phyloP scores from a whole-genome alignment of 1,140 invertebrate genomes.

The Luehdorfia chinensis region DNA sequence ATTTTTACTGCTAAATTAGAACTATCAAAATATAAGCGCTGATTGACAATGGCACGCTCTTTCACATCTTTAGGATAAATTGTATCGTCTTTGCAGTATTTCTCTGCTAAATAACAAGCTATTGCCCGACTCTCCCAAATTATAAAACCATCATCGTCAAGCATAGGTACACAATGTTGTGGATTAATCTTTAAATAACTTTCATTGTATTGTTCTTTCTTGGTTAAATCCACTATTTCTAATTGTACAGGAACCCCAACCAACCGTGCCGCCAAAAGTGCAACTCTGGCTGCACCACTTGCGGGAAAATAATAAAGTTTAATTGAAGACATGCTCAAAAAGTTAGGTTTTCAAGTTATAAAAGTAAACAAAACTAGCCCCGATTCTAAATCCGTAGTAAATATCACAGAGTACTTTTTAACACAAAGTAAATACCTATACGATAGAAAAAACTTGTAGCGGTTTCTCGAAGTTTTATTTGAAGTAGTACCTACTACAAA shows the following conservation, averaged over 20 bases:
- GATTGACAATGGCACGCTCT: conserved; percentile 78
- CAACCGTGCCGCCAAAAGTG: conserved; percentile 80
- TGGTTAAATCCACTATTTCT: conserved; percentile 77
- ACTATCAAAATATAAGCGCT: conserved; percentile 81
- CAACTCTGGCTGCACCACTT: conserved; percentile 83
- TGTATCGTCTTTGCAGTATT: conserved; percentile 79
- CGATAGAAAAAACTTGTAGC: too few species aligned
- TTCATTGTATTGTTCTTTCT: conserved; percentile 80
- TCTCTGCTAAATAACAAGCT: conserved; percentile 79
- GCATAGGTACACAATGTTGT: conserved; percentile 80
- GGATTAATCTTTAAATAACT: conserved; percentile 83
- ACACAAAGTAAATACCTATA: too few species aligned
- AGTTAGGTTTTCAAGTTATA: too few species aligned
- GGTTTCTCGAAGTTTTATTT: too few species aligned
- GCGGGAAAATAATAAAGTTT: conserved; percentile 83
- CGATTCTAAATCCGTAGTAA: too few species aligned
- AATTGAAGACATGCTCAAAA: conserved; percentile 34
- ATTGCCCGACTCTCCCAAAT: conserved; percentile 81
- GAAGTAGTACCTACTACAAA: too few species aligned
- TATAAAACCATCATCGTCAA: conserved; percentile 81
- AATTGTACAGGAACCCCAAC: conserved; percentile 82
- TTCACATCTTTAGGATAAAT: conserved; percentile 81
- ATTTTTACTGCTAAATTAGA: conserved; percentile 80
- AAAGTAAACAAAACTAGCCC: too few species aligned
- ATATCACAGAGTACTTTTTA: neutral